Evolutionary conservation across 2,797 vertebrate species (phyloP).

Genomic region (Sciurus carolinensis): DNA sequence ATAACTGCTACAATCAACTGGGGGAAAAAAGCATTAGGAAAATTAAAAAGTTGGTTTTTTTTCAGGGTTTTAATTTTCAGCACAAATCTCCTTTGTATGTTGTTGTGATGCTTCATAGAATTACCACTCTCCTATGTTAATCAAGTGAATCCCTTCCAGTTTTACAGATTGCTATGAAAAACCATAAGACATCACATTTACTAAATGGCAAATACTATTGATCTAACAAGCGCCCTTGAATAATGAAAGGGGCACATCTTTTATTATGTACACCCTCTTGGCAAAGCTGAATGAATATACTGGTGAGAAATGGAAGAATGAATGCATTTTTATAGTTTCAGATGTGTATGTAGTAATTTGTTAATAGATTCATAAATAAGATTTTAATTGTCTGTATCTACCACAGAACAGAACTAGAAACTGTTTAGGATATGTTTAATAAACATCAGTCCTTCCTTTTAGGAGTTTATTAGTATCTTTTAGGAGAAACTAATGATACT

Average conservation of each 20-base stretch:
- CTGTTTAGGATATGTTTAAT: conserved; percentile 34
- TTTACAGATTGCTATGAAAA: conserved; percentile 75
- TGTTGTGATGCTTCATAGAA: conserved; percentile 3
- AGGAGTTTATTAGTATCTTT: not conserved
- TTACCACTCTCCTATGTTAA: conserved; percentile 64
- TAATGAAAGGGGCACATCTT: conserved; percentile 68
- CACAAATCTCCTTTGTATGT: not conserved
- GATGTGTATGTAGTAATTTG: conserved; percentile 18
- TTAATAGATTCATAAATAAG: conserved; percentile 51
- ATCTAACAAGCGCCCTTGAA: conserved; percentile 60
- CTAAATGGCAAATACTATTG: conserved; percentile 74
- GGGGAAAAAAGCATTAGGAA: not conserved
- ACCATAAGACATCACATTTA: conserved; percentile 76
- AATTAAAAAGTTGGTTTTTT: conserved; percentile 7
- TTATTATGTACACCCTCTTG: conserved; percentile 59
- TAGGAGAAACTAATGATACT: conserved; percentile 7
- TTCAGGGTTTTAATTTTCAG: conserved; percentile 41
- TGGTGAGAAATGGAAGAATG: conserved; percentile 33
- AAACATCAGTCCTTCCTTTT: conserved; percentile 45
- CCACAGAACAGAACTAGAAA: not conserved
- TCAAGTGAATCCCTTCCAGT: conserved; percentile 66
- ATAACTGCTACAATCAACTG: conserved; percentile 49
- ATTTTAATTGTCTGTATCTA: conserved; percentile 35
- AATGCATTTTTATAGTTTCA: conserved; percentile 63
- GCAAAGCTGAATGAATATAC: conserved; percentile 55